phyloP scores from a whole-genome alignment of 2,113 vertebrate genomes.

The Rousettus leschenaultii region DNA sequence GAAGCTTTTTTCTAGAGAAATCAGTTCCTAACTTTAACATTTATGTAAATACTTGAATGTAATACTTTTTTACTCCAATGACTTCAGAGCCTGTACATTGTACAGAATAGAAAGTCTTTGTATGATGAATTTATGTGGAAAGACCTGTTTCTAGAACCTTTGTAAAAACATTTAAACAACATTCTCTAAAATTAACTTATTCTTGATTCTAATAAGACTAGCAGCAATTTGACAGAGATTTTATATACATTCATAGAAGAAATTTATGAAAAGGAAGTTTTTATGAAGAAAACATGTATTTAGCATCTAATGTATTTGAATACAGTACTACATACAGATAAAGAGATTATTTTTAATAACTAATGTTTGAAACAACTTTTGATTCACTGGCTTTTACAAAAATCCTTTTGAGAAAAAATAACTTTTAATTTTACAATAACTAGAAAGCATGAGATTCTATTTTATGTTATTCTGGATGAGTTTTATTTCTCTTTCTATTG shows the following conservation, averaged over 20 bases:
- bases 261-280: neutral
- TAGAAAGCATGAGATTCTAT: neutral
- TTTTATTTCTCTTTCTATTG: neutral
- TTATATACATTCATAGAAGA: neutral
- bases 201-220: neutral
- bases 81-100: neutral
- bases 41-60: neutral
- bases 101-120: neutral
- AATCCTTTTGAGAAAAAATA: neutral
- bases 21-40: conserved; percentile 1
- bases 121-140: neutral
- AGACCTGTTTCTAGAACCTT: neutral
- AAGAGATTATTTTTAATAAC: neutral
- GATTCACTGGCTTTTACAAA: conserved; percentile 12
- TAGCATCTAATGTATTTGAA: neutral
- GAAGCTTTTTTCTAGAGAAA: neutral
- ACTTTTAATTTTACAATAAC: neutral
- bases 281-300: neutral
- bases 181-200: neutral
- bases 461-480: neutral
- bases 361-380: conserved; percentile 11
- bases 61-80: neutral
- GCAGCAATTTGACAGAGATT: neutral
- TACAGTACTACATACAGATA: neutral
- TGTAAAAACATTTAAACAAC: neutral